Conservation (phyloP, 2,888 invertebrate genomes). For the Microplitis deprimator region DNA sequence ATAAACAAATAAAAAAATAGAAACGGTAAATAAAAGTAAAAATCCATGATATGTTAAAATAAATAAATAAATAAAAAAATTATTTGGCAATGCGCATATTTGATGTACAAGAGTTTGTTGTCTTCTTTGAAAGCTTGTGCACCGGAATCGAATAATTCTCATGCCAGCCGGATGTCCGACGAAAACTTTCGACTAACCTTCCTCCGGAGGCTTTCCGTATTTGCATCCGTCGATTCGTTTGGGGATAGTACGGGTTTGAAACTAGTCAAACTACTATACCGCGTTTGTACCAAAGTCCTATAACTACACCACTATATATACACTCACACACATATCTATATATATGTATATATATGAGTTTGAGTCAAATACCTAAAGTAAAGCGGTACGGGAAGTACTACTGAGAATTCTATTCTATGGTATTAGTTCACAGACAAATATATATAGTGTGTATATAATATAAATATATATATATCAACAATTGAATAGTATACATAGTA, state of each 20-base stretch:
- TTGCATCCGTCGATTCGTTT: slow-evolving; percentile 40
- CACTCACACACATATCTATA: slow-evolving; percentile 11
- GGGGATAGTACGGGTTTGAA: background rate
- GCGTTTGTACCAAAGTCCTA: background rate
- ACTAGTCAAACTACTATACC: slow-evolving; percentile 7
- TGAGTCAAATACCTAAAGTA: background rate
- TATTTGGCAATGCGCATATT: slow-evolving; percentile 17
- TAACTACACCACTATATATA: background rate
- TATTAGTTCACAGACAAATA: background rate
- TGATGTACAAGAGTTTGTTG: slow-evolving; percentile 10
- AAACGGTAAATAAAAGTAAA: background rate
- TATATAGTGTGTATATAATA: background rate
- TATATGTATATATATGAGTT: background rate
- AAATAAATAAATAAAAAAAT: slow-evolving; percentile 12
- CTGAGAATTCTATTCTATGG: background rate
- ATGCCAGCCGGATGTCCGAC: slow-evolving; percentile 43
- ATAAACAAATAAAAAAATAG: background rate
- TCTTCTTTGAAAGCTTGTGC: slow-evolving; percentile 15
- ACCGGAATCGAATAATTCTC: slow-evolving; percentile 47
- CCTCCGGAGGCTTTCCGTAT: slow-evolving; percentile 38
- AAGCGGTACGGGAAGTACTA: background rate
- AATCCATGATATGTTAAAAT: background rate
- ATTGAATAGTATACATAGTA: background rate
- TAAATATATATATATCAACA: background rate
- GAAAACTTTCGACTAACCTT: slow-evolving; percentile 41